Base-by-base conservation (phyloP, 2,797 vertebrate genomes). In the Xerus rutilus region DNA sequence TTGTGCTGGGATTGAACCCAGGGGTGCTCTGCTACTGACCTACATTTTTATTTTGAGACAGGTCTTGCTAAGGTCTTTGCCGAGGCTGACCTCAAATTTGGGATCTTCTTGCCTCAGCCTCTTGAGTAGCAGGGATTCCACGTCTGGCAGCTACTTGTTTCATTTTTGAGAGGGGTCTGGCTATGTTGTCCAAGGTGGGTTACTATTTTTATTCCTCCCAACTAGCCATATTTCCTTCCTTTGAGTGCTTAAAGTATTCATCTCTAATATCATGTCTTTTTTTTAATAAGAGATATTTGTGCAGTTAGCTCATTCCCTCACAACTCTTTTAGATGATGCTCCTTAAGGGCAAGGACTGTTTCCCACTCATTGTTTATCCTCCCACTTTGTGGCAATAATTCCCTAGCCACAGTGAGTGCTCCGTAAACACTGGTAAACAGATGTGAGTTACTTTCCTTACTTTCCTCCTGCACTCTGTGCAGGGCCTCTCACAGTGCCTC, bases 141-240 rank as follows among this genome's bases (percentile, higher is more conserved):
- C 9, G 59, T 8, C 3, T 6, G 32, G 30, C 25, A 7, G 43
- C 43, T 65, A 62, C 21, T 65, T 65, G 28, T 43, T 32, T 47
- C 62, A 47, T 25, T 52, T 82, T 88, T 73, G 54, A 74, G 69
- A 65, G 4, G 77, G 57, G 35, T 35, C 17, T 67, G n/a, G 18
- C 67, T 72, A 13, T 49, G 17, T 64, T 87, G n/a, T n/a, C 9
- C 32, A 72, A 28, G 45, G 28, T 64, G 45, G n/a, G 14, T 18
- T 35, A 23, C 47, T 96, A 89, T 91, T 95, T 35, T 47, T 17
- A 96, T 72, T 96, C 35, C 32, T 92, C 88, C 49, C 57, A 78
- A 72, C 15, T 49, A 89, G 67, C 78, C 47, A 28, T 94, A 76
- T 93, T 93, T 93, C 25, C 74, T 79, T 94, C 21, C 86, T 94